Conservation (phyloP, 2,888 invertebrate species). For the Aplocera efformata region DNA sequence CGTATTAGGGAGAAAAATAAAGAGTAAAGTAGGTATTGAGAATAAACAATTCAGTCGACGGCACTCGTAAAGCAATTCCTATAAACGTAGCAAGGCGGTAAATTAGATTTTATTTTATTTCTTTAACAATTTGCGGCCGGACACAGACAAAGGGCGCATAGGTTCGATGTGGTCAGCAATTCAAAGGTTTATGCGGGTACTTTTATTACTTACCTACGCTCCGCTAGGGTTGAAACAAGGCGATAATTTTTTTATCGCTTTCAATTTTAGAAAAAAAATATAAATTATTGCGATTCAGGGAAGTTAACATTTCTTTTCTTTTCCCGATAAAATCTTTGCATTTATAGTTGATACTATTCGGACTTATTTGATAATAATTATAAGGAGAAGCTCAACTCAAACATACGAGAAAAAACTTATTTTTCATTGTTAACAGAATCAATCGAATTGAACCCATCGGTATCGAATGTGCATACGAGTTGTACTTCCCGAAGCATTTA, state of each 20-base stretch:
- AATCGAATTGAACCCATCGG: no score
- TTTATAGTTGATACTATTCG: no score
- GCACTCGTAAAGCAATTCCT: conserved; percentile 69
- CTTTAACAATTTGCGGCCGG: conserved; percentile 76
- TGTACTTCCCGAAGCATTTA: no score
- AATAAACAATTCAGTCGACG: conserved; percentile 63
- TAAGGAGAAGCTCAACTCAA: no score
- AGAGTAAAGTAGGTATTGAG: conserved; percentile 52
- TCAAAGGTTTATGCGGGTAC: conserved; percentile 78
- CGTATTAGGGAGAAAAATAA: conserved; percentile 53
- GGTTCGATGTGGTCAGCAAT: conserved; percentile 76
- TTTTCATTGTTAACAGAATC: no score
- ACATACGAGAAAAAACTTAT: no score
- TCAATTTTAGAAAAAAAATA: no score
- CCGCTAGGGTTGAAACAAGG: conserved; percentile 40
- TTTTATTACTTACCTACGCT: conserved; percentile 71
- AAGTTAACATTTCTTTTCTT: no score
- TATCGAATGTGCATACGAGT: no score
- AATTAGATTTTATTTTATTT: conserved; percentile 80
- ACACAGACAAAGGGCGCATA: conserved; percentile 72
- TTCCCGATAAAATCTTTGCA: no score
- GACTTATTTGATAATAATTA: no score
- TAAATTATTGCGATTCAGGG: no score
- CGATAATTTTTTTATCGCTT: conserved; percentile 25
- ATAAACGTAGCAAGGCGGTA: conserved; percentile 74